Conservation (phyloP, 2,113 vertebrate species). For the Fulmarus glacialis region DNA sequence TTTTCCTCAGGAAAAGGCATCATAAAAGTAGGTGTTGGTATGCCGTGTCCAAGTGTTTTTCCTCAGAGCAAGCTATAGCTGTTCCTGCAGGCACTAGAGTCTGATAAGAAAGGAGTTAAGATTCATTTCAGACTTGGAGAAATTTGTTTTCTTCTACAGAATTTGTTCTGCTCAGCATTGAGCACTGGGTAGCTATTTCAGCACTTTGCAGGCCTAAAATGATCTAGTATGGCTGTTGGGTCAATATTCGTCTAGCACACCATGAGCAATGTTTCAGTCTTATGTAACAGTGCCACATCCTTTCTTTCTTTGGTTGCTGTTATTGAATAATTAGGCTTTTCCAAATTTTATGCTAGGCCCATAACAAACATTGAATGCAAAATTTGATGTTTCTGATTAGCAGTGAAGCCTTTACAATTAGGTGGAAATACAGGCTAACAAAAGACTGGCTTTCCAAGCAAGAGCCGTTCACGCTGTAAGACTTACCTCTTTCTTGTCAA, state of each 20-base stretch:
- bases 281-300: neutral
- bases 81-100: neutral
- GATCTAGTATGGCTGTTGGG: neutral
- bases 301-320: neutral
- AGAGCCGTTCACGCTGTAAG: neutral
- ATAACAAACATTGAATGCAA: neutral
- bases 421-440: neutral
- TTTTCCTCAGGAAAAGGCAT: constrained; percentile 36
- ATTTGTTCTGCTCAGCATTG: neutral
- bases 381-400: neutral
- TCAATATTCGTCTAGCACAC: neutral
- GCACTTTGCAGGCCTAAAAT: neutral
- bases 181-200: neutral
- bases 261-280: neutral
- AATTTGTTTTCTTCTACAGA: neutral
- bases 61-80: neutral
- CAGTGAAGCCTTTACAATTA: neutral
- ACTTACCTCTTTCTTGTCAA: neutral
- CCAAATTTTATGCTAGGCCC: neutral
- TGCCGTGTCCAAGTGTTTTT: neutral
- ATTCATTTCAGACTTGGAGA: neutral
- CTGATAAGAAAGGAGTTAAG: constrained; percentile 1
- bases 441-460: neutral
- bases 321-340: neutral
- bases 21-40: constrained; percentile 52